Base-by-base conservation (phyloP, 64 coral and sea anemone genomes). In the Stichodactyla mertensii region DNA sequence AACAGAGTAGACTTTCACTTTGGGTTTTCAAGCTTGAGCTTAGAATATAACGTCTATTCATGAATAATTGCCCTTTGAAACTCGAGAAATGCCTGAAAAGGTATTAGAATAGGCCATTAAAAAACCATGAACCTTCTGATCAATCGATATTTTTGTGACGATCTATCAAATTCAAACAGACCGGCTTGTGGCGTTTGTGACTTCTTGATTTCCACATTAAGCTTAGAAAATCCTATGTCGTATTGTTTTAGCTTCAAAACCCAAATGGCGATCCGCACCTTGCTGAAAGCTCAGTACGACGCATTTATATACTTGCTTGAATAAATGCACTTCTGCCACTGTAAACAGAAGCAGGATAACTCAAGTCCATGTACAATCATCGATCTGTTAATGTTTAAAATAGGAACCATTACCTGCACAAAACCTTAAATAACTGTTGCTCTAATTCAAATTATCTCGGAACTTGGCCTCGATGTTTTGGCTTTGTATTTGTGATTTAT, bases 71-170 rank as follows among this genome's bases (percentile, higher is more conserved):
- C 69, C 69, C 69, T 74, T 74, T 14, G 22, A 74, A 74, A 31
- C 22, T 31, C 69, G 10, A 74, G 69, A 74, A 74, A 74, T 74
- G 69, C 69, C 69, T 74, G 24, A 27, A 74, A 74, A 74, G 26
- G 69, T 74, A 74, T 66, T n/a, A 81, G 53, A 53, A 81, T 81
- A 9, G 51, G 51, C 51, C 78, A 85, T 85, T 85, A 85, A 85
- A 85, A 58, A 84, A 57, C 82, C 82, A 84, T 84, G 82, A 84
- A 54, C 14, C 64, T 58, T 51, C 77, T 51, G 77, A 52, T 69
- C 64, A 23, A 69, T 69, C 64, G 14, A 69, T 20, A 69, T 20
- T 2, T 22, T 69, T 69, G 61, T 69, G 4, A 69, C 19, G 64
- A 79, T 79, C 36, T 45, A 45, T 45, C 36, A 45, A 45, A 45